A percentile compares a stretch with the other conserved stretches of the same genome.
phyloP scores from a whole-genome alignment of 2,888 invertebrate genomes.

The Chrysina gloriosa region DNA sequence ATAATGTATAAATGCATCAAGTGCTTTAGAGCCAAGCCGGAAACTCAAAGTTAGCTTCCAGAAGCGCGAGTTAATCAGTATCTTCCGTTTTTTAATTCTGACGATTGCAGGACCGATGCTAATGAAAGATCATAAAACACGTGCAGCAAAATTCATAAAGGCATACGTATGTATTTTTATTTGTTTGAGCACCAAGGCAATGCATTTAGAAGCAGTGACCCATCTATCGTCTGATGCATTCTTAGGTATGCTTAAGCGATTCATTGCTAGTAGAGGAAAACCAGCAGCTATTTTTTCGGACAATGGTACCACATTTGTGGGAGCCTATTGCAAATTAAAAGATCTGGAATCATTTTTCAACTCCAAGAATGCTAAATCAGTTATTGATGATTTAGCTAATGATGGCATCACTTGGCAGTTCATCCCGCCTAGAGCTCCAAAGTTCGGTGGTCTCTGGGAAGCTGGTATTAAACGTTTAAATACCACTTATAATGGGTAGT shows the following conservation, averaged over 20 bases:
- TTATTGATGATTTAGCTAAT: background rate
- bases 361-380: background rate
- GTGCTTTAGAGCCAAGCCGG: too few species aligned
- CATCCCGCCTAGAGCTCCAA: background rate
- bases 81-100: too few species aligned
- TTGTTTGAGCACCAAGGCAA: constrained; percentile 32
- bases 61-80: too few species aligned
- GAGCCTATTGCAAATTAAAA: background rate
- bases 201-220: constrained; percentile 33
- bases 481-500: too few species aligned
- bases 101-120: too few species aligned
- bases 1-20: too few species aligned
- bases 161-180: constrained; percentile 29
- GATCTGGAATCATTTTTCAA: background rate
- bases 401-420: constrained; percentile 2
- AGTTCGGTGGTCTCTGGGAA: constrained; percentile 32
- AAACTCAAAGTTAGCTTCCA: too few species aligned
- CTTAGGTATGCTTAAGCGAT: constrained; percentile 26
- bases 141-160: too few species aligned
- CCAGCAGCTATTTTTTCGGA: background rate
- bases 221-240: constrained; percentile 30
- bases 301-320: constrained; percentile 15
- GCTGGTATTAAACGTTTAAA: too few species aligned
- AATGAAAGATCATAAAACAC: too few species aligned
- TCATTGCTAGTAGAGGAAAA: constrained; percentile 19